phyloP scores from a whole-genome alignment of 2,113 vertebrate genomes.

The Archocentrus centrarchus region DNA sequence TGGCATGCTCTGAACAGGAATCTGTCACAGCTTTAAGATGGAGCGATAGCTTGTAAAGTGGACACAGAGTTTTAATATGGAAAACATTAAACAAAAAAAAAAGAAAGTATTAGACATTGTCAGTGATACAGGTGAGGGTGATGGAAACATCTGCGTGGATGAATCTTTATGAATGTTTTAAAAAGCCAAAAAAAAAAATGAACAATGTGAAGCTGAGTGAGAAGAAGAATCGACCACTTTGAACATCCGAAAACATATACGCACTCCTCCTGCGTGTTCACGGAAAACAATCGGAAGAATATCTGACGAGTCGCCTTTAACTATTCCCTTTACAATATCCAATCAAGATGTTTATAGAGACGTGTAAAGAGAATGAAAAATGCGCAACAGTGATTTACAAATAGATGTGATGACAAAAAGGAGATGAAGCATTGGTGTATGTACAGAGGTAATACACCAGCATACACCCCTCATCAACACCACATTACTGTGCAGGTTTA shows the following conservation, averaged over 20 bases:
- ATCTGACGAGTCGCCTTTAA: background rate
- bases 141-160: constrained; percentile 19
- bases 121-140: constrained; percentile 1
- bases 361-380: background rate
- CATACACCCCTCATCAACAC: constrained; percentile 18
- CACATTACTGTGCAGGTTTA: constrained; percentile 14
- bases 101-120: background rate
- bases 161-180: background rate
- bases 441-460: constrained; percentile 21
- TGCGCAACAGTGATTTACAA: constrained; percentile 34
- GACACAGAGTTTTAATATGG: background rate
- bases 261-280: constrained; percentile 8
- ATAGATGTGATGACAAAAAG: constrained; percentile 38
- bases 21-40: constrained; percentile 79
- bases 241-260: constrained; percentile 15
- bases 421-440: constrained; percentile 12
- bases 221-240: background rate
- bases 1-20: constrained; percentile 88
- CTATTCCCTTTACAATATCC: background rate
- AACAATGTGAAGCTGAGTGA: constrained; percentile 22
- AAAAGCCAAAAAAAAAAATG: background rate
- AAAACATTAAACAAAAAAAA: constrained; percentile 18
- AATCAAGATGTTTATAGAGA: background rate
- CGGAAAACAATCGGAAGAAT: constrained; percentile 10
- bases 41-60: constrained; percentile 22